These are phyloP conservation scores for Myotis findleyi DNA, from an alignment of 2,797 vertebrate species.

Conservation along the genomic window DNA sequence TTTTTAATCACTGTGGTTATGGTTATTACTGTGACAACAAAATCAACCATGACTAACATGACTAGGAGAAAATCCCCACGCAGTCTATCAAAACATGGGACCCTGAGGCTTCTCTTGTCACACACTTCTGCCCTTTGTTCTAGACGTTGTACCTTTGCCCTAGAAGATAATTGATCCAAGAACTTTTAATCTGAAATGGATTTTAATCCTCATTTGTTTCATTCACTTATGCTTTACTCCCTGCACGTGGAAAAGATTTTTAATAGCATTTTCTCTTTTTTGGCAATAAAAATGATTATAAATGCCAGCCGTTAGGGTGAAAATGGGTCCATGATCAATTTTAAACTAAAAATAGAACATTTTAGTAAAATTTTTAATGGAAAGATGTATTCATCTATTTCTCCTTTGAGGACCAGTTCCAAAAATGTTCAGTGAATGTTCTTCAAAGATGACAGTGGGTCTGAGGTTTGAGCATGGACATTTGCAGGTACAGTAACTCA, in stretches of 20 bases:
- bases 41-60: not conserved
- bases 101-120: not conserved
- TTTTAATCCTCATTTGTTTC: not conserved
- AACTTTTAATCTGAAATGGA: constrained; percentile 32
- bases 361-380: constrained; percentile 61
- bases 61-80: not conserved
- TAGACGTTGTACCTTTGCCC: not conserved
- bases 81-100: not conserved
- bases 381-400: not conserved
- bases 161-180: not conserved
- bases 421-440: constrained; percentile 16
- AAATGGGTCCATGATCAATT: constrained; percentile 5
- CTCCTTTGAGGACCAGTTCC: constrained; percentile 14
- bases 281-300: not conserved
- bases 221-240: not conserved
- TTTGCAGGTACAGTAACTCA: not conserved
- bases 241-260: not conserved
- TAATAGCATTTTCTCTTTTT: constrained; percentile 42
- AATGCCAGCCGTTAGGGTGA: not conserved
- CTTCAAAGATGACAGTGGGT: not conserved
- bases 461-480: not conserved
- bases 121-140: not conserved
- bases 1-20: not conserved
- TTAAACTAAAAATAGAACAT: constrained; percentile 5
- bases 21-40: not conserved